Percentiles rank a stretch among this genome's conserved stretches.
These are phyloP conservation scores for Vanessa tameamea DNA, from an alignment of 1,140 invertebrate species.

Conservation along the genomic window DNA sequence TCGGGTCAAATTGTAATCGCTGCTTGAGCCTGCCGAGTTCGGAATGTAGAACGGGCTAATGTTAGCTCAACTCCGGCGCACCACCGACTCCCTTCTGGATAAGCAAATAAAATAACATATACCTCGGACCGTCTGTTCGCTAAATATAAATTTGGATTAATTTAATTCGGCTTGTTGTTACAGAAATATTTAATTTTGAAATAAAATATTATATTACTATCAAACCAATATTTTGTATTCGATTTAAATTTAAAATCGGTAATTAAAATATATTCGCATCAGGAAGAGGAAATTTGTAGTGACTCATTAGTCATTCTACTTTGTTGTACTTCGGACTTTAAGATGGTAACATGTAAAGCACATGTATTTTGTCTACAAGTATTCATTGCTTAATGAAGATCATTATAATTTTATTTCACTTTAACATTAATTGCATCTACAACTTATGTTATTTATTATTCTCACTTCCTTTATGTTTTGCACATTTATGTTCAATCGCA, in stretches of 20 bases:
- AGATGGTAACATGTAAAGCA: neutral
- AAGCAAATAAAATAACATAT: conserved; percentile 44
- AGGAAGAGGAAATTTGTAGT: neutral
- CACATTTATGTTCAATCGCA: neutral
- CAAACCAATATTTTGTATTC: neutral
- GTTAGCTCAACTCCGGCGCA: conserved; percentile 61
- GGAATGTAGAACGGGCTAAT: conserved; percentile 75
- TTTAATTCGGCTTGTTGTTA: neutral
- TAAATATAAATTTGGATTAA: conserved; percentile 30
- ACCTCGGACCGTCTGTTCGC: neutral
- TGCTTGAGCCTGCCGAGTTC: conserved; percentile 50
- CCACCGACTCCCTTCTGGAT: conserved; percentile 54
- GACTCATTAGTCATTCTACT: neutral
- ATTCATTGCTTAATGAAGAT: neutral
- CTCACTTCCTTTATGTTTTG: conserved; percentile 2
- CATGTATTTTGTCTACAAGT: too few relatives aligned
- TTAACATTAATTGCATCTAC: neutral
- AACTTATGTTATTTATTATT: neutral
- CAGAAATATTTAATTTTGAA: neutral
- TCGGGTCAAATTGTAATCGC: conserved; percentile 66
- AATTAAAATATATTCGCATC: neutral
- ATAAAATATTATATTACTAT: neutral
- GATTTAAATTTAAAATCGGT: too few relatives aligned
- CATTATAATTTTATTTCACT: neutral
- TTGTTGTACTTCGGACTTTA: neutral